Conservation (phyloP, 1,140 invertebrate genomes). For the Papilio glaucus region DNA sequence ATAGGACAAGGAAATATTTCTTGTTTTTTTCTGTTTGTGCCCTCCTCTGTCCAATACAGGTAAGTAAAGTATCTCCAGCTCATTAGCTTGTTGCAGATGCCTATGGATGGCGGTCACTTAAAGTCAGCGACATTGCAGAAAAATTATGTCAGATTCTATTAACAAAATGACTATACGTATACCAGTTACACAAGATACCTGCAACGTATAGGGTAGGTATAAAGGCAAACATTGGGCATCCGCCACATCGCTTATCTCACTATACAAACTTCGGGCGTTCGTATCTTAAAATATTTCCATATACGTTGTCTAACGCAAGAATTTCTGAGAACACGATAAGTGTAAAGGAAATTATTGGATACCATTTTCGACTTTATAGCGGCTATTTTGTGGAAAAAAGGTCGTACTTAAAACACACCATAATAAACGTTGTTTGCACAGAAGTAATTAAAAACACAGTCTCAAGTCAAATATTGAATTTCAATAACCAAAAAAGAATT, state of each 20-base stretch:
- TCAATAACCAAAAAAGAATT: too few relatives aligned
- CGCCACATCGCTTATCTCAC: conserved; percentile 74
- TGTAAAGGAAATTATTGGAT: conserved; percentile 33
- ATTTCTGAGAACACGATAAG: conserved; percentile 69
- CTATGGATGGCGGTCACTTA: too few relatives aligned
- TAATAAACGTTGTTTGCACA: too few relatives aligned
- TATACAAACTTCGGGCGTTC: conserved; percentile 66
- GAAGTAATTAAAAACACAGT: too few relatives aligned
- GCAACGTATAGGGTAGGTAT: conserved; percentile 33
- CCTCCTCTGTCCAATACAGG: too few relatives aligned
- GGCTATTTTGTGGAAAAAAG: neutral
- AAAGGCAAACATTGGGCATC: conserved; percentile 68
- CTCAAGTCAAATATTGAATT: too few relatives aligned
- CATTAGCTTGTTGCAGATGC: too few relatives aligned
- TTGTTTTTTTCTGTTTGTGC: too few relatives aligned
- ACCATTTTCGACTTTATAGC: conserved; percentile 24
- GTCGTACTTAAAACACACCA: neutral
- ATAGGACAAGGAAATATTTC: too few relatives aligned
- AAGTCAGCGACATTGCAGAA: too few relatives aligned
- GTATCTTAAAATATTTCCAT: conserved; percentile 81
- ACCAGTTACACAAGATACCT: conserved; percentile 4
- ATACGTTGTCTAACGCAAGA: conserved; percentile 58
- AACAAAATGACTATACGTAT: neutral
- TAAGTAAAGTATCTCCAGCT: too few relatives aligned
- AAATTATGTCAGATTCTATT: neutral